Evolutionary conservation across 2,888 invertebrate species (phyloP), one percentile per base, ranked within the genome.

Genomic region (Agrotis clavis): DNA sequence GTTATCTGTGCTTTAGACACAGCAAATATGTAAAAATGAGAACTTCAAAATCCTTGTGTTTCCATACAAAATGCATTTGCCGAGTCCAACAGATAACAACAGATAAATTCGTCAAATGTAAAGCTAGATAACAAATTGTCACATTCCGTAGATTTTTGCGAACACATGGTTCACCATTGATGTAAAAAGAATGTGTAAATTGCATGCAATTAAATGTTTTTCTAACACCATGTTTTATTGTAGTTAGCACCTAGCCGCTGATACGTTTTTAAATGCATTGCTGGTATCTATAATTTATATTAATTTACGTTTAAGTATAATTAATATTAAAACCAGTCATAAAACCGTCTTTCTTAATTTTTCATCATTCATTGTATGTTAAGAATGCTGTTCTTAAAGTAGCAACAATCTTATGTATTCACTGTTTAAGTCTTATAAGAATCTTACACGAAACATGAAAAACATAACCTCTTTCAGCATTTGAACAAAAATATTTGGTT

Each of bases 121-220:
- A 64, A 64, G 35, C 21, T 51, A 60, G 82, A 80, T 85, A 83
- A 70, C 66, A 67, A 67, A 80, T 68, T 77, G 71, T 74, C 69
- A 61, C 80, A 82, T 84, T 79, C 74, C 62, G 47, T 47, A 71
- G 62, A 77, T 81, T 81, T 82, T 74, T 67, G 59, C 69, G 62
- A 74, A 72, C 81, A 71, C 71, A 74, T 82, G 73, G 68, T 16
- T 74, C 9, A n/a, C 11, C 53, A 71, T 76, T 74, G 67, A 64
- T 82, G 74, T 78, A 16, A 51, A 41, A 66, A 51, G 59, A 74
- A 77, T 76, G 65, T 76, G n/a, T 57, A 68, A 71, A 79, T 67
- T 77, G 77, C 67, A 72, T 71, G 54, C 57, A 76, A 71, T 73
- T 53, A 54, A 63, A 79, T 54, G 65, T 64, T 76, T 71, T 70